phyloP scores from a whole-genome alignment of 2,113 vertebrate species.

The Caranx ignobilis region DNA sequence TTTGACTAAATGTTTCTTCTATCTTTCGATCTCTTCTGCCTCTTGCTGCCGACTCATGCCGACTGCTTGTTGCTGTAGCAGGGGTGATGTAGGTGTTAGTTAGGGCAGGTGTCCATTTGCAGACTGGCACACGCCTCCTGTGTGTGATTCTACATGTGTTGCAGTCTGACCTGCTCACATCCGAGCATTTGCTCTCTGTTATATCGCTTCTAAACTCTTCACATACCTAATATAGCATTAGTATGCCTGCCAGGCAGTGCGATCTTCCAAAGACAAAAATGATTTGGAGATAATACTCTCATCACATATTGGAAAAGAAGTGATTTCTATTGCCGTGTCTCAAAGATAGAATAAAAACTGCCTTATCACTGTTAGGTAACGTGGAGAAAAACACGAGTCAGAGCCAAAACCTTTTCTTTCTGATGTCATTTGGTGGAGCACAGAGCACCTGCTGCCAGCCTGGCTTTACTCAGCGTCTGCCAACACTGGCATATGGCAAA shows the following conservation, averaged over 20 bases:
- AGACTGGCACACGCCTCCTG: neutral
- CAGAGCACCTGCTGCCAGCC: slow-evolving; percentile 58
- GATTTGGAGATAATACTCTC: slow-evolving; percentile 8
- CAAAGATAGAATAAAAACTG: slow-evolving; percentile 19
- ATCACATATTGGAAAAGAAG: neutral
- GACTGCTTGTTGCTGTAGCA: neutral
- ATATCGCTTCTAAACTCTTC: neutral
- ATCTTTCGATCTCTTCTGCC: neutral
- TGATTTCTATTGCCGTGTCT: neutral
- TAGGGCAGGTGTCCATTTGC: neutral
- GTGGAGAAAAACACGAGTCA: slow-evolving; percentile 20
- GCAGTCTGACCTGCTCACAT: neutral
- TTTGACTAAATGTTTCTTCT: neutral
- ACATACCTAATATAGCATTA: neutral
- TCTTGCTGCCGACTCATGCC: neutral
- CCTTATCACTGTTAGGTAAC: slow-evolving; percentile 36
- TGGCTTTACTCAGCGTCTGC: slow-evolving; percentile 48
- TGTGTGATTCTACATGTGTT: neutral
- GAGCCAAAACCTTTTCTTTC: slow-evolving; percentile 45
- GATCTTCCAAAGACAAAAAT: neutral
- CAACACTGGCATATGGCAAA: slow-evolving; percentile 61
- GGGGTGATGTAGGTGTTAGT: neutral
- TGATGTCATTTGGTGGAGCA: slow-evolving; percentile 33
- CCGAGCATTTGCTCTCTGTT: neutral
- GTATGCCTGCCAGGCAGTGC: neutral